Evolutionary conservation across 2,797 vertebrate genomes (phyloP), one percentile per base, ranked within the genome.

Genomic region (Tolypeutes matacus): DNA sequence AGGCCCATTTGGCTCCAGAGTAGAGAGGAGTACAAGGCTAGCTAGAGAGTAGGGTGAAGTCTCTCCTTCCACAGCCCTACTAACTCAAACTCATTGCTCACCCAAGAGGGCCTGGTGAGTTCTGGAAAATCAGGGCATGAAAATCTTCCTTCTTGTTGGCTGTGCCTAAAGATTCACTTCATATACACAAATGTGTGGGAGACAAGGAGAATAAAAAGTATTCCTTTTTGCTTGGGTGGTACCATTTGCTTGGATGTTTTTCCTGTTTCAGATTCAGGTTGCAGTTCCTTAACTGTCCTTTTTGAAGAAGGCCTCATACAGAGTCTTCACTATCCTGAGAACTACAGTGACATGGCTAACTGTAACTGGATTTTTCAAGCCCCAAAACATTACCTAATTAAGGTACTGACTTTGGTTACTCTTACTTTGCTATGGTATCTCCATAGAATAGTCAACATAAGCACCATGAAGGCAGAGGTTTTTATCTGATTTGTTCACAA

Each of bases 281-380:
- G 99, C 27, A 98, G 98, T 65, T 98, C 98, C 53, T 87, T 99
- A 91, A 98, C 98, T 80, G 96, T 99, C 60, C 97, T 99, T 42
- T 98, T 98, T 96, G 97, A 98, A 94, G 98, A 98, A 97, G 98
- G 97, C 77, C 72, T 89, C n/a, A 85, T 99, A 56, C 98, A 98
- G 94, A 99, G 98, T 82, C 97, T 98, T 96, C 97, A 98, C 95
- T 98, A 99, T 96, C 99, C 99, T 42, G 96, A 98, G 81, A 87
- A 77, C 94, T 99, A 99, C 97, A 98, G 93, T 53, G 98, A 98
- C 62, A 70, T 97, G 96, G 98, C 98, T 29, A 53, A 96, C 56
- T 98, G 99, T 92, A 98, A 97, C 7, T 99, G 99, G 99, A 97
- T 99, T 82, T 96, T 99, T 93, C 98, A 98, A 67, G 98, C 98